A percentile compares a stretch with the other conserved stretches of the same genome.
phyloP scores from a whole-genome alignment of 2,113 vertebrate genomes.

The Phasianus colchicus region DNA sequence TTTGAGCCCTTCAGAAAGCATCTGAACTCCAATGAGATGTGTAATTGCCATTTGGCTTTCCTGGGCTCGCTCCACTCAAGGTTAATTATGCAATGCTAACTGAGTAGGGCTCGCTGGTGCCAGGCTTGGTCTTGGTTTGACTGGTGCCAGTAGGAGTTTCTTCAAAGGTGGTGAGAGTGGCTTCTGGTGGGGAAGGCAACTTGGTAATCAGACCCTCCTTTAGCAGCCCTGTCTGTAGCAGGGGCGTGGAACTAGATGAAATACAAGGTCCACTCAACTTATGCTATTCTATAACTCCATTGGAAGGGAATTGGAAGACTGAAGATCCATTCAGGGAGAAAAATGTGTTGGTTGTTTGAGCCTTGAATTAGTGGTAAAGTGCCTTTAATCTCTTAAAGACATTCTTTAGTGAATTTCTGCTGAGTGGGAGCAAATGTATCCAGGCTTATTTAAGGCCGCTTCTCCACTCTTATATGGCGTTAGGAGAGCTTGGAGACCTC shows the following conservation, averaged over 20 bases:
- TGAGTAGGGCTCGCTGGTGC: background rate
- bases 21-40: constrained; percentile 15
- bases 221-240: no score
- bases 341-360: background rate
- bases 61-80: background rate
- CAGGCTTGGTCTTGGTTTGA: background rate
- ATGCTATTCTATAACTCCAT: no score
- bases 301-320: background rate
- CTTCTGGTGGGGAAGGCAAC: background rate
- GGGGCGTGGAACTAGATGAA: no score
- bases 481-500: background rate
- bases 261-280: no score
- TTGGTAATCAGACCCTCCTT: background rate
- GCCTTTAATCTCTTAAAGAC: background rate
- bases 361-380: background rate
- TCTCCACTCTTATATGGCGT: background rate
- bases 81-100: background rate
- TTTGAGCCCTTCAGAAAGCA: background rate
- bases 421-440: background rate
- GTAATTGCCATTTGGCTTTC: background rate
- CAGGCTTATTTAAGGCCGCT: background rate
- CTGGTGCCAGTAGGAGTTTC: background rate
- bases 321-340: background rate
- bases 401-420: background rate
- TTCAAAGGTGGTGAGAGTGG: background rate